Evolutionary conservation across 1,140 invertebrate genomes (phyloP).

Genomic region (Brachionus sp.): DNA sequence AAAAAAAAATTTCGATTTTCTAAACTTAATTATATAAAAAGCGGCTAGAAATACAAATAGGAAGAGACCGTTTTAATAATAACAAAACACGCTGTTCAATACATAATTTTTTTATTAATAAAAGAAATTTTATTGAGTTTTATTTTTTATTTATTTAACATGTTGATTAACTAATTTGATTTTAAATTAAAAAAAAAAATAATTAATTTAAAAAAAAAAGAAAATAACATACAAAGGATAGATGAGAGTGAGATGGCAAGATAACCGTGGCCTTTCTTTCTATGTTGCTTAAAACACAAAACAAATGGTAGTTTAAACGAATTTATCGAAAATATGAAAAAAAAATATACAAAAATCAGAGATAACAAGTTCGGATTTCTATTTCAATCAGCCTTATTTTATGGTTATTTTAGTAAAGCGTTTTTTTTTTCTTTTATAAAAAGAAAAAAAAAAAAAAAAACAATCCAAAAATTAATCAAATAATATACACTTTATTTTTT

Average conservation of each 20-base stretch:
- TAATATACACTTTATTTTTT: background rate
- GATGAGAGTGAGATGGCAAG: background rate
- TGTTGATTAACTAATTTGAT: background rate
- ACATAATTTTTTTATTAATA: too few relatives aligned
- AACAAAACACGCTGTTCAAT: too few relatives aligned
- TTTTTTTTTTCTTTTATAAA: too few relatives aligned
- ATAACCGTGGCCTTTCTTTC: background rate
- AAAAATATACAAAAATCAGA: background rate
- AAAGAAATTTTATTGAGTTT: background rate
- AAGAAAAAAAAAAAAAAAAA: background rate
- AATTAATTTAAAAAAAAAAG: constrained; percentile 2
- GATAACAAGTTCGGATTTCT: background rate
- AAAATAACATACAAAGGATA: background rate
- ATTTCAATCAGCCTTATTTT: too few relatives aligned
- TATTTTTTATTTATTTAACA: background rate
- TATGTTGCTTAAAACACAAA: background rate
- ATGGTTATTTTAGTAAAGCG: background rate
- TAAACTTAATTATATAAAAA: too few relatives aligned
- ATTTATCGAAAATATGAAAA: background rate
- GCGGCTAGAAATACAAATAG: too few relatives aligned
- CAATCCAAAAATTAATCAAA: background rate
- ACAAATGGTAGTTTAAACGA: background rate
- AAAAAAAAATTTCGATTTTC: too few relatives aligned
- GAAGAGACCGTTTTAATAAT: too few relatives aligned
- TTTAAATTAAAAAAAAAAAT: background rate